Evolutionary conservation across 2,113 vertebrate genomes (phyloP).

Genomic region (Sylvia atricapilla): DNA sequence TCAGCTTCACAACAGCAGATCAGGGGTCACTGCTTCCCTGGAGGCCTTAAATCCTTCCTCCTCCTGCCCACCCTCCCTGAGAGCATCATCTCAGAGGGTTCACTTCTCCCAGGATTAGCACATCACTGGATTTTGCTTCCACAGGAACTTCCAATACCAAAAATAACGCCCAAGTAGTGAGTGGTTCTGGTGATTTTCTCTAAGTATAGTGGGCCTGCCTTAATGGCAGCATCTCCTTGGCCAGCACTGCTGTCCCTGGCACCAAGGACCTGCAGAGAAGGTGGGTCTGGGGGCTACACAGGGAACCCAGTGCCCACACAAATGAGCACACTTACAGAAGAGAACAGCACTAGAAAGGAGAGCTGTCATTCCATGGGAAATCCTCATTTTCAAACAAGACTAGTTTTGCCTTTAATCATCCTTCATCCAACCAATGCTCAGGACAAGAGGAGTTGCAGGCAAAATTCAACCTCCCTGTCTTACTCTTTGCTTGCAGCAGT

Average conservation of each 20-base stretch:
- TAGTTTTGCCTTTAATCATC: neutral
- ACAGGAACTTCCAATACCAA: neutral
- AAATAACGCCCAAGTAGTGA: neutral
- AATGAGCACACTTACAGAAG: neutral
- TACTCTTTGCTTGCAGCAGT: neutral
- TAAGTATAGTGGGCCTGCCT: neutral
- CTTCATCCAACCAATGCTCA: neutral
- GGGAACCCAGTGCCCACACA: neutral
- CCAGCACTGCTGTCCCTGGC: neutral
- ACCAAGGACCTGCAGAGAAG: accelerated
- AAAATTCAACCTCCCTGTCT: neutral
- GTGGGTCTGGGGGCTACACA: neutral
- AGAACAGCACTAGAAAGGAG: neutral
- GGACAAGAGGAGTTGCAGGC: neutral
- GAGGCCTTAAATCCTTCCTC: neutral
- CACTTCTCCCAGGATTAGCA: neutral
- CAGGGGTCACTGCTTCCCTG: neutral
- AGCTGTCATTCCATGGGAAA: neutral
- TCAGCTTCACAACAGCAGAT: neutral
- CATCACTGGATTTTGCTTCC: neutral
- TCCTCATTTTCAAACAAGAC: neutral
- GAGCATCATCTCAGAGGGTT: neutral
- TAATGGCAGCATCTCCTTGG: neutral
- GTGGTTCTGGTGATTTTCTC: neutral
- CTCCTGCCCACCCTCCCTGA: neutral